A percentile compares a stretch with the other conserved stretches of the same genome.
These are phyloP conservation scores for Atherinomorus stipes DNA, from an alignment of 2,113 vertebrate genomes.

Conservation along the genomic window DNA sequence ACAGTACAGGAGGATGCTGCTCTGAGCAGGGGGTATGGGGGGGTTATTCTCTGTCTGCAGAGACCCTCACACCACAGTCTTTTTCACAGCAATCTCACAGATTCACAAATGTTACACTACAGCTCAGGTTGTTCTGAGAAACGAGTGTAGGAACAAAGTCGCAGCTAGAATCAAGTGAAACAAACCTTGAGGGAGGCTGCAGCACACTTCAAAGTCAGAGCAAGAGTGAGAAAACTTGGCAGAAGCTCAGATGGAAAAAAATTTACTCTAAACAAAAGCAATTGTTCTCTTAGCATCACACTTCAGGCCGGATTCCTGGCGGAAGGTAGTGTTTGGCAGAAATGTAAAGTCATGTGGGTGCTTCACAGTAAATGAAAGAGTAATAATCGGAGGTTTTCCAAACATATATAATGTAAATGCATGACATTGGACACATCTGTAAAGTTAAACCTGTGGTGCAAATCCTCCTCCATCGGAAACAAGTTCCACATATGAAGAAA, in stretches of 20 bases:
- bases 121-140: conserved; percentile 41
- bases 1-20: conserved; percentile 4
- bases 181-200: conserved; percentile 53
- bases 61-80: conserved; percentile 25
- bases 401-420: neutral
- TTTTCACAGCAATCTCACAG: conserved; percentile 33
- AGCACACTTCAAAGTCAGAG: conserved; percentile 58
- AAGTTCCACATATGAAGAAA: neutral
- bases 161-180: conserved; percentile 40
- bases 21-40: neutral
- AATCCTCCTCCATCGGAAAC: neutral
- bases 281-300: conserved; percentile 47
- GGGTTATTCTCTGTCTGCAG: conserved; percentile 29
- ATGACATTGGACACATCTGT: neutral
- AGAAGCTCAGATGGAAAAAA: conserved; percentile 51
- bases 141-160: conserved; percentile 49
- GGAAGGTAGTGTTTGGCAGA: conserved; percentile 50
- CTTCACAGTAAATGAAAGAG: conserved; percentile 18
- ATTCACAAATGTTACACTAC: conserved; percentile 31
- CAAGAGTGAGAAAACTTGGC: conserved; percentile 35
- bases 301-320: conserved; percentile 49
- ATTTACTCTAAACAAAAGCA: conserved; percentile 67
- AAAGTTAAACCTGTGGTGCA: neutral
- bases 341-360: conserved; percentile 32
- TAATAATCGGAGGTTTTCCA: conserved; percentile 15